Conservation (phyloP, 2,113 vertebrate genomes). For the Vidua chalybeata region DNA sequence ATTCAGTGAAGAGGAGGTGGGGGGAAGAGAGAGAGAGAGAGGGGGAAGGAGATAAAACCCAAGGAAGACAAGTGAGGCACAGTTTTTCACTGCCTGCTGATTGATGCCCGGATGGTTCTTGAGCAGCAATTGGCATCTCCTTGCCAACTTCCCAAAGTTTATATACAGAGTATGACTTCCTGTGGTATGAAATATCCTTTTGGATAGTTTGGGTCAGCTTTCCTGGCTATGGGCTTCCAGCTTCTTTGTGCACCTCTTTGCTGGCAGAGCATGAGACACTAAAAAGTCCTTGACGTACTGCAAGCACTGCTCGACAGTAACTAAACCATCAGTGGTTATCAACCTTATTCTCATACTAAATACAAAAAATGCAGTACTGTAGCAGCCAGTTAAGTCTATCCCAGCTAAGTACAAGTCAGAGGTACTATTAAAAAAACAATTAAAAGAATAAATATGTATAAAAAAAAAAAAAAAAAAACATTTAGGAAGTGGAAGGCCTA, state of each 20-base stretch:
- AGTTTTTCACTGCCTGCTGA: background rate
- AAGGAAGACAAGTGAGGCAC: background rate
- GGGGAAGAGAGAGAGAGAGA: too few species aligned
- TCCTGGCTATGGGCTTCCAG: background rate
- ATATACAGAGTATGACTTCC: background rate
- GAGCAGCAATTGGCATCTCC: background rate
- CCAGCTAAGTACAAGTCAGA: background rate
- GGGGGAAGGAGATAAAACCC: background rate
- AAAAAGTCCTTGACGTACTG: background rate
- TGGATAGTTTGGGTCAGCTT: background rate
- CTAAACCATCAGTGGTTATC: background rate
- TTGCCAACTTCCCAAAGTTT: background rate
- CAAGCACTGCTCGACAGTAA: background rate
- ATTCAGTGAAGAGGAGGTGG: background rate
- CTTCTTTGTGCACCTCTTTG: background rate
- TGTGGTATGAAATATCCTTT: background rate
- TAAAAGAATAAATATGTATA: too few species aligned
- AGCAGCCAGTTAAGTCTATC: background rate
- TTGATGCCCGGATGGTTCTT: background rate
- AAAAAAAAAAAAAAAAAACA: rapidly evolving
- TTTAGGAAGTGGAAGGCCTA: background rate
- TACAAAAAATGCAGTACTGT: background rate
- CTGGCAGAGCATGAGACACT: background rate
- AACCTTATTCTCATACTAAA: background rate
- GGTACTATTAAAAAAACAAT: background rate